Evolutionary conservation across 2,888 invertebrate genomes (phyloP).

Genomic region (Abrostola tripartita): DNA sequence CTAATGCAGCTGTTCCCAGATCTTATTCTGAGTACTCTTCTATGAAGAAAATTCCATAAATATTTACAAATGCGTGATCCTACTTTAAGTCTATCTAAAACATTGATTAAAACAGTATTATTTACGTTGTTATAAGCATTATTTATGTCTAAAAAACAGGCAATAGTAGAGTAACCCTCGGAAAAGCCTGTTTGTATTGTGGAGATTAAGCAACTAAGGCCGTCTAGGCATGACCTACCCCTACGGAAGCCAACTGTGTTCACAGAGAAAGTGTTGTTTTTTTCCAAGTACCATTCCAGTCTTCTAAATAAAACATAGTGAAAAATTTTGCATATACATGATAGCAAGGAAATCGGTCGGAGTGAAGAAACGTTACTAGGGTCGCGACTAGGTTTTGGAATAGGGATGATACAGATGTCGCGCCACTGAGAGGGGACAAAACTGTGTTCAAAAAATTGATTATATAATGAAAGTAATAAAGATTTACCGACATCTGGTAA

Average conservation of each 20-base stretch:
- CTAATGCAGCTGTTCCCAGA: too few relatives aligned
- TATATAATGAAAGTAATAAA: too few relatives aligned
- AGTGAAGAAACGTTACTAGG: too few relatives aligned
- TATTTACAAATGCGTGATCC: conserved; percentile 47
- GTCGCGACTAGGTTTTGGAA: too few relatives aligned
- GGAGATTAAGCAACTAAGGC: conserved; percentile 21
- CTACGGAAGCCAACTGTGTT: conserved; percentile 34
- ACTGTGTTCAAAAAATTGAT: too few relatives aligned
- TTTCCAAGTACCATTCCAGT: conserved; percentile 35
- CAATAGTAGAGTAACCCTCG: conserved; percentile 30
- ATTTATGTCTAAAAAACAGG: conserved; percentile 56
- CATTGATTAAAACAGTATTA: too few relatives aligned
- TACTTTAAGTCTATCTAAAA: conserved; percentile 38
- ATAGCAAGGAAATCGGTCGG: not conserved
- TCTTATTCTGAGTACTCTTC: too few relatives aligned
- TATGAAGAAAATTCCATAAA: conserved; percentile 42
- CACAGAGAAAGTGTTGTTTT: conserved; percentile 11
- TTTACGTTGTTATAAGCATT: conserved; percentile 59
- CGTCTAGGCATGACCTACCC: conserved; percentile 29
- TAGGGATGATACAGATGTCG: too few relatives aligned
- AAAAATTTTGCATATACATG: conserved; percentile 2
- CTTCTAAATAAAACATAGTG: not conserved
- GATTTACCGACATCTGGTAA: too few relatives aligned
- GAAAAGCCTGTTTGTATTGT: conserved; percentile 41
- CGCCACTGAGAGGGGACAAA: too few relatives aligned